Conservation (phyloP, 2,888 invertebrate species). For the Minunthozetes semirufus region DNA sequence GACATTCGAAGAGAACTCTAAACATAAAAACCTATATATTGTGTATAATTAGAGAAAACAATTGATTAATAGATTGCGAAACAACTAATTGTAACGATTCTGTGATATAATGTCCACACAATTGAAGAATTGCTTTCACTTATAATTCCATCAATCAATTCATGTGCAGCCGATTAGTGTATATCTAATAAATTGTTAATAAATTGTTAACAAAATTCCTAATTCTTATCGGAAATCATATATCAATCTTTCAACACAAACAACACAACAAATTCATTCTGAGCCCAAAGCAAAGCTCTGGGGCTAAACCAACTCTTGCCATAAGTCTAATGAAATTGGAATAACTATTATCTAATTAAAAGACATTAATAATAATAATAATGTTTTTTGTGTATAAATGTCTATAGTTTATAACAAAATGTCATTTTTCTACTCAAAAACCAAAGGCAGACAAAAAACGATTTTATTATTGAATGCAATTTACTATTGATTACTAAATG, state of each 20-base stretch:
- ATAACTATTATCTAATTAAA: not conserved
- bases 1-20: not conserved
- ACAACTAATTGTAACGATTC: constrained; percentile 21
- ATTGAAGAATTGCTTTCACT: constrained; percentile 14
- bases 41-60: constrained; percentile 12
- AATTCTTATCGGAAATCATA: constrained; percentile 4
- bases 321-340: not conserved
- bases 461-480: not conserved
- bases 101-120: constrained; percentile 29
- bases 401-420: not conserved
- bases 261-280: not conserved
- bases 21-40: constrained; percentile 6
- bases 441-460: not conserved
- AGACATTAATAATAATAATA: too few species aligned
- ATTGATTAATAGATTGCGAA: not conserved
- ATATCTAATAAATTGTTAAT: not conserved
- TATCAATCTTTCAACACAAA: not conserved
- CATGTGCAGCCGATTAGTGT: constrained; percentile 18
- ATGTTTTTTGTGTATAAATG: too few species aligned
- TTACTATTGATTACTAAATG: not conserved
- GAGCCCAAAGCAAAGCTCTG: constrained; percentile 12
- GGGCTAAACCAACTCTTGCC: not conserved
- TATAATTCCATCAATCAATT: constrained; percentile 14
- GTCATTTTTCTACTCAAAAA: not conserved
- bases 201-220: not conserved